A percentile compares a stretch with the other conserved stretches of the same genome.
Evolutionary conservation across 1,140 invertebrate species (phyloP).

Genomic region (Platyscapa corneri): DNA sequence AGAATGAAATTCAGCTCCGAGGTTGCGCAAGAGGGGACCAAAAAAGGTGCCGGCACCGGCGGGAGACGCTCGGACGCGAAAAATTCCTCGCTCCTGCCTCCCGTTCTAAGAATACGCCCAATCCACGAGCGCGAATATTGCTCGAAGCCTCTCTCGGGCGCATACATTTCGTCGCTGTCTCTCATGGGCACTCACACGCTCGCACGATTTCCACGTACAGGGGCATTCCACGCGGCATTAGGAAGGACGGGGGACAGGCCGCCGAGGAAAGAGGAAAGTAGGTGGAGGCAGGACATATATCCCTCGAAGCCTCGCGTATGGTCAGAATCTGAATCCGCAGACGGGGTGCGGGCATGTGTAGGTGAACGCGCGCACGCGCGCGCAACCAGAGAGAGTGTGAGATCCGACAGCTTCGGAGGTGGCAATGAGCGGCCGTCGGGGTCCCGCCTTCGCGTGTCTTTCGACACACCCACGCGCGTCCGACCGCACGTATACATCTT

Average conservation of each 20-base stretch:
- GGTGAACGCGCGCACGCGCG: neutral
- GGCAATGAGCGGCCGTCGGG: constrained; percentile 48
- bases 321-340: constrained; percentile 5
- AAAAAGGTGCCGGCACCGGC: too few species aligned
- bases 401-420: constrained; percentile 51
- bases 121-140: neutral
- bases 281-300: constrained; percentile 8
- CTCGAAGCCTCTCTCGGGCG: too few species aligned
- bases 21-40: too few species aligned
- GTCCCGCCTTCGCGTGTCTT: constrained; percentile 44
- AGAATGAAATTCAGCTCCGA: too few species aligned
- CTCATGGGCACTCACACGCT: too few species aligned
- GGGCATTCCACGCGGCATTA: neutral
- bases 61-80: neutral
- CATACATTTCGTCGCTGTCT: too few species aligned
- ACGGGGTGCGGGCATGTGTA: neutral
- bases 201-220: neutral
- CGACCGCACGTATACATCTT: constrained; percentile 20
- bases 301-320: constrained; percentile 6
- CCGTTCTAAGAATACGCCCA: neutral
- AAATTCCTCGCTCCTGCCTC: neutral
- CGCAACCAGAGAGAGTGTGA: constrained; percentile 10
- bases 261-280: neutral
- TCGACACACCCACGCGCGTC: constrained; percentile 50
- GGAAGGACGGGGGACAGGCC: neutral